phyloP scores from a whole-genome alignment of 2,113 vertebrate species.

The Oplegnathus fasciatus region DNA sequence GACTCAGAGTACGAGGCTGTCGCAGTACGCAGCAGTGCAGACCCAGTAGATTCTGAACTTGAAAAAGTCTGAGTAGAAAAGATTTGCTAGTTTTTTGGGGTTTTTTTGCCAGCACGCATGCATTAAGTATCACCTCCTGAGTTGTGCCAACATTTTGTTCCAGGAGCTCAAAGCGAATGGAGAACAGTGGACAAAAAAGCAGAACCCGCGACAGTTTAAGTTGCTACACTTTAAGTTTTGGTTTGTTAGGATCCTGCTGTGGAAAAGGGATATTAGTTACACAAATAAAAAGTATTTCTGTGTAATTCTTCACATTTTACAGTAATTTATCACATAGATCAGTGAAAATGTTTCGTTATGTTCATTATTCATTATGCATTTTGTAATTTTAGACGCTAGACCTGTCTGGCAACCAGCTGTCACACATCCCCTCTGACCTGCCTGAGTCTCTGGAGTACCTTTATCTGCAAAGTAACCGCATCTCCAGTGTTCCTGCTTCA shows the following conservation, averaged over 20 bases:
- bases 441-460: constrained; percentile 94
- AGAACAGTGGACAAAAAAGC: not conserved
- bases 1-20: not conserved
- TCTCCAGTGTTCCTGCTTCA: constrained; percentile 86
- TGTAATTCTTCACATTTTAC: not conserved
- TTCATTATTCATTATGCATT: not conserved
- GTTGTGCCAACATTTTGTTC: too few species aligned
- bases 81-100: too few species aligned
- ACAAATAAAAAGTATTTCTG: not conserved
- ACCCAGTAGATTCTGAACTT: not conserved
- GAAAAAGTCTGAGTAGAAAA: too few species aligned
- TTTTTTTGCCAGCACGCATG: not conserved
- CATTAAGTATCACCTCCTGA: not conserved
- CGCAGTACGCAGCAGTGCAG: not conserved
- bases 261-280: not conserved
- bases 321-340: not conserved
- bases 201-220: not conserved
- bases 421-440: constrained; percentile 91
- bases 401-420: constrained; percentile 92
- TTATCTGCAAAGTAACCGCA: constrained; percentile 94
- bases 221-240: not conserved
- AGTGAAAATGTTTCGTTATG: not conserved
- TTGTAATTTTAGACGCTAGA: constrained; percentile 89
- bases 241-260: constrained; percentile 6
- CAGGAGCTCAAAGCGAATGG: not conserved